A percentile compares a stretch with the other conserved stretches of the same genome.
Conservation (phyloP, 1,140 invertebrate species). For the Diachasmimorpha longicaudata region DNA sequence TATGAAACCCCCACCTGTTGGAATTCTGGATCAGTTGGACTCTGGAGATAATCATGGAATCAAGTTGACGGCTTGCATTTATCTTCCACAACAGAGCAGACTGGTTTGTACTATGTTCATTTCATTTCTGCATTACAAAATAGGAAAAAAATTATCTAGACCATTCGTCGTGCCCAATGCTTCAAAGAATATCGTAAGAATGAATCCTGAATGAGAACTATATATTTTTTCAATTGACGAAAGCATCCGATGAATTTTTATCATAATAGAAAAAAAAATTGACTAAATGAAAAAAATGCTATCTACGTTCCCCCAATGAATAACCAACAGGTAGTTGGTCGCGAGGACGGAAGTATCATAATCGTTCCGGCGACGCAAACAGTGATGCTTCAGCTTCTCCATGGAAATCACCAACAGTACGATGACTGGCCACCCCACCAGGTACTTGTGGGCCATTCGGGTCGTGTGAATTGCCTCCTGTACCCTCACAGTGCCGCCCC, state of each 20-base stretch:
- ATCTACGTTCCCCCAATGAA: background rate
- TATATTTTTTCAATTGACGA: no score
- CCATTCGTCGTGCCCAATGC: background rate
- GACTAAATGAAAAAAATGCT: no score
- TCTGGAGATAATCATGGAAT: constrained; percentile 70
- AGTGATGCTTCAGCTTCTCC: constrained; percentile 91
- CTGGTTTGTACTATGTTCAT: constrained; percentile 63
- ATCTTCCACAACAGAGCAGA: constrained; percentile 89
- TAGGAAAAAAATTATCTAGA: background rate
- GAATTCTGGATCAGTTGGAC: constrained; percentile 89
- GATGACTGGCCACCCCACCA: constrained; percentile 92
- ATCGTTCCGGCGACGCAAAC: constrained; percentile 96
- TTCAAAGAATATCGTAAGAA: background rate
- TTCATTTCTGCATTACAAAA: background rate
- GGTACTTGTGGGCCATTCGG: constrained; percentile 87
- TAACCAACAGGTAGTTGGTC: constrained; percentile 73
- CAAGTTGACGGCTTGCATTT: constrained; percentile 90
- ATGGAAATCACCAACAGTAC: constrained; percentile 87
- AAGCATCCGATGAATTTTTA: no score
- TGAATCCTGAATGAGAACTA: no score
- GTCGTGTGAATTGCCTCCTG: constrained; percentile 92
- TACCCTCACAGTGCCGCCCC: constrained; percentile 92
- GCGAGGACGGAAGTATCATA: constrained; percentile 96
- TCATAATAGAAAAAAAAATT: no score
- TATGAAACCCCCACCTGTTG: constrained; percentile 86